These are phyloP conservation scores for Celastrina argiolus DNA, from an alignment of 2,888 invertebrate genomes.

Conservation along the genomic window DNA sequence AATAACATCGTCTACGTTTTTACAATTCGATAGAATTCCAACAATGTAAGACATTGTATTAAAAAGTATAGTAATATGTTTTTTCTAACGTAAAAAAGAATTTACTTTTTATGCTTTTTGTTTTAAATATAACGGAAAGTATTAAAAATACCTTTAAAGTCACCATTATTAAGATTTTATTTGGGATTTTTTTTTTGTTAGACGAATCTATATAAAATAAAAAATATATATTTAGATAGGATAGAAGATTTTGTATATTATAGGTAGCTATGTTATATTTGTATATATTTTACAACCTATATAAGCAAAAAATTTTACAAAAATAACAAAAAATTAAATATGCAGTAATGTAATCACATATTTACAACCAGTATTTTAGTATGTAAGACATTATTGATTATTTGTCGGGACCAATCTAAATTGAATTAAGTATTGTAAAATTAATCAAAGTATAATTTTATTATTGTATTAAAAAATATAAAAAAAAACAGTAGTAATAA, in stretches of 20 bases:
- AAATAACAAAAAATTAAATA: background rate
- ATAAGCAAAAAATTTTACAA: background rate
- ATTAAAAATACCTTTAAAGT: too few species aligned
- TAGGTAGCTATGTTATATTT: too few species aligned
- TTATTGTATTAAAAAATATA: background rate
- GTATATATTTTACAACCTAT: background rate
- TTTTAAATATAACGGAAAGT: too few species aligned
- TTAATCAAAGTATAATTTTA: background rate
- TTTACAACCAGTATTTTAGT: slow-evolving; percentile 26
- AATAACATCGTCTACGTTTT: slow-evolving; percentile 10
- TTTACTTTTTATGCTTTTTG: background rate
- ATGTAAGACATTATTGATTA: slow-evolving; percentile 26
- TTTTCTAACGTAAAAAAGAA: background rate
- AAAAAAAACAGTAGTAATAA: background rate
- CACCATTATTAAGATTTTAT: background rate
- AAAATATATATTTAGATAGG: too few species aligned
- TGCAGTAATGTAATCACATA: background rate
- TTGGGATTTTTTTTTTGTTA: background rate
- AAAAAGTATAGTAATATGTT: background rate
- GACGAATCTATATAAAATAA: too few species aligned
- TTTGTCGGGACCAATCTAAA: slow-evolving; percentile 26
- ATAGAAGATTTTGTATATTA: too few species aligned
- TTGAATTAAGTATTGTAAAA: background rate
- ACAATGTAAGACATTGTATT: background rate
- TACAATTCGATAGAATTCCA: background rate